Base-by-base conservation (phyloP, 1,140 invertebrate genomes). In the Drosophila biarmipes region DNA sequence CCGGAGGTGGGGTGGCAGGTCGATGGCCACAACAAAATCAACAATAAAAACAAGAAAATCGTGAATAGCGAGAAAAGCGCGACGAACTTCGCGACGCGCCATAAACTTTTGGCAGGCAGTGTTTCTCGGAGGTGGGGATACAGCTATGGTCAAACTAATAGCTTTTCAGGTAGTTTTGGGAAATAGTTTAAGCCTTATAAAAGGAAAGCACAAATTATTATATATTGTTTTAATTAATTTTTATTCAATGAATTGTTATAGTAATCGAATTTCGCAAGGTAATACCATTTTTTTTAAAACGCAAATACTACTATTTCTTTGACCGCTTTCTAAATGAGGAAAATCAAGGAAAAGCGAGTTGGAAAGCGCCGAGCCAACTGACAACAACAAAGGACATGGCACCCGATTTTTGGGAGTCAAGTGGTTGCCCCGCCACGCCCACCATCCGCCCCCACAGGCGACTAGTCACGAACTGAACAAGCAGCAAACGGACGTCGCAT, bases 51-150 rank as follows among this genome's bases (percentile, higher is more conserved):
- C 55, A 77, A 74, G 53, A 51, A 34, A 48, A 51, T 34, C 52
- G 69, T 73, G 46, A 49, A 46, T 52, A 69, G 54, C 55, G 73
- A 74, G 56, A 77, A 73, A 85, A 86, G 73, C 54, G 72, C 71
- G 72, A 75, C 71, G 52, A 75, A 64, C 19, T 74, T 75, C 61
- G 63, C 81, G 73, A 80, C 73, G 78, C 69, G 73, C 78, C 78
- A 78, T 86, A 86, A 86, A 86, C 81, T 86, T 86, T 86, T 78
- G 78, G 78, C 78, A 80, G 76, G 54, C 75, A 58, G 48, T 21
- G 35, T 66, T 34, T 69, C 17, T 21, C 1, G 42, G n/a, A 6
- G 38, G 19, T 17, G 35, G n/a, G 19, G 21, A 6, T 12, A 40
- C 53, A 40, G 37, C 48, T 51, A 4, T 7, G 7, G 29, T 51